phyloP scores from a whole-genome alignment of 2,888 invertebrate species.

The Acleris laterana region DNA sequence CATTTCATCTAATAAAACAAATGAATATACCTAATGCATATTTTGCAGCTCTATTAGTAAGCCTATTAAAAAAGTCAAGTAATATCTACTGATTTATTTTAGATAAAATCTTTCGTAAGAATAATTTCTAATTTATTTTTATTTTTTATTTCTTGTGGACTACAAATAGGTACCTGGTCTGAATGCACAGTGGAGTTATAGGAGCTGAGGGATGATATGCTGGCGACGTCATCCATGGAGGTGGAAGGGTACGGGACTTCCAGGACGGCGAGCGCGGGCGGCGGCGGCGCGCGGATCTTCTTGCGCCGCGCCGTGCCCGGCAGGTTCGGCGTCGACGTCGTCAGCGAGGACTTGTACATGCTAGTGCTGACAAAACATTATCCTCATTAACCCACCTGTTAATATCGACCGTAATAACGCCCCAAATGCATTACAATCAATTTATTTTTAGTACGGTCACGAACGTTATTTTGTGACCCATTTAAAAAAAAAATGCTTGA shows the following conservation, averaged over 20 bases:
- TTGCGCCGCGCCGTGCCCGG: conserved; percentile 81
- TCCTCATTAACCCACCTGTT: neutral
- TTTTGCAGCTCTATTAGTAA: no score
- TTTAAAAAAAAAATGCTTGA: no score
- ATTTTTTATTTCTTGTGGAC: no score
- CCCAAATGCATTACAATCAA: no score
- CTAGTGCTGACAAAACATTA: conserved; percentile 52
- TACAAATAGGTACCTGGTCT: conserved; percentile 67
- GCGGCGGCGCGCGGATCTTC: conserved; percentile 89
- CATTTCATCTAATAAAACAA: no score
- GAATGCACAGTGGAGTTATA: conserved; percentile 72
- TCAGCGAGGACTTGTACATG: conserved; percentile 67
- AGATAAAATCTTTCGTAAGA: neutral
- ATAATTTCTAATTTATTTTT: neutral
- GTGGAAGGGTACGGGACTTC: conserved; percentile 53
- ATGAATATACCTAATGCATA: no score
- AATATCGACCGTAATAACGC: no score
- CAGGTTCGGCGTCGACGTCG: conserved; percentile 74
- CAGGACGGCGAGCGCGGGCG: conserved; percentile 48
- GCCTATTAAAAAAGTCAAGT: no score
- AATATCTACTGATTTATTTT: no score
- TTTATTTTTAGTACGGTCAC: no score
- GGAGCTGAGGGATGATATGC: conserved; percentile 75
- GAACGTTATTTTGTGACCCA: no score
- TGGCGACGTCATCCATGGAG: conserved; percentile 75